Percentiles rank a stretch among this genome's conserved stretches.
Evolutionary conservation across 2,797 vertebrate species (phyloP).

Genomic region (Nannoperca obscura): DNA sequence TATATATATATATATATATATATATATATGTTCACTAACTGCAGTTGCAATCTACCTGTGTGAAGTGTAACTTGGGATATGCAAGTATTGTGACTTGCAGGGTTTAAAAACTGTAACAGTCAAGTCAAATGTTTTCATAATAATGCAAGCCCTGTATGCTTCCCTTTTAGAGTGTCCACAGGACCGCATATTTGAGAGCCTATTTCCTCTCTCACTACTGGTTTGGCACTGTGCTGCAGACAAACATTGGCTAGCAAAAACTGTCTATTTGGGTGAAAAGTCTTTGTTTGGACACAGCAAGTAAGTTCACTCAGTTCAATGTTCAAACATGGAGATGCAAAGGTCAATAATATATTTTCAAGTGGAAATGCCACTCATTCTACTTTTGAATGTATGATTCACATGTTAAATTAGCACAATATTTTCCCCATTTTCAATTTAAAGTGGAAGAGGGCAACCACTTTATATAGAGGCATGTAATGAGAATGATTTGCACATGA

Average conservation of each 20-base stretch:
- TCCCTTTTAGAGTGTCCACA: slow-evolving; percentile 76
- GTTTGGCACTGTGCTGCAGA: slow-evolving; percentile 80
- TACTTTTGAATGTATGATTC: neutral
- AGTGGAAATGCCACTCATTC: neutral
- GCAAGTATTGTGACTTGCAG: slow-evolving; percentile 8
- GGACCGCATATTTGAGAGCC: slow-evolving; percentile 75
- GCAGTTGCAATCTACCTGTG: slow-evolving; percentile 9
- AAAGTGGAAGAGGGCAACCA: neutral
- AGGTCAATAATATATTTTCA: neutral
- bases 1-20: no score
- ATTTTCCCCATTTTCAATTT: neutral
- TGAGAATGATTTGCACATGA: slow-evolving; percentile 5
- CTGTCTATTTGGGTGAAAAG: slow-evolving; percentile 78
- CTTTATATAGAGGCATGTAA: neutral
- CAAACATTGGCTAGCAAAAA: slow-evolving; percentile 82
- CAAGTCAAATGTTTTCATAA: slow-evolving; percentile 63
- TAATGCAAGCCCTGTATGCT: slow-evolving; percentile 63
- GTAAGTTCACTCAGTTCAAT: slow-evolving; percentile 79
- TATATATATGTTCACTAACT: neutral
- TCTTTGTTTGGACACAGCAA: slow-evolving; percentile 77
- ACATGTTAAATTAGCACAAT: neutral
- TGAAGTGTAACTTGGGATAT: neutral
- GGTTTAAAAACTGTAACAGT: slow-evolving; percentile 33
- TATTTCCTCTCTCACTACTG: slow-evolving; percentile 77
- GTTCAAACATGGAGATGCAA: slow-evolving; percentile 51